Percentiles rank a stretch among this genome's conserved stretches.
Evolutionary conservation across 1,140 invertebrate species (phyloP).

Genomic region (Trachymyrmex cornetzi): DNA sequence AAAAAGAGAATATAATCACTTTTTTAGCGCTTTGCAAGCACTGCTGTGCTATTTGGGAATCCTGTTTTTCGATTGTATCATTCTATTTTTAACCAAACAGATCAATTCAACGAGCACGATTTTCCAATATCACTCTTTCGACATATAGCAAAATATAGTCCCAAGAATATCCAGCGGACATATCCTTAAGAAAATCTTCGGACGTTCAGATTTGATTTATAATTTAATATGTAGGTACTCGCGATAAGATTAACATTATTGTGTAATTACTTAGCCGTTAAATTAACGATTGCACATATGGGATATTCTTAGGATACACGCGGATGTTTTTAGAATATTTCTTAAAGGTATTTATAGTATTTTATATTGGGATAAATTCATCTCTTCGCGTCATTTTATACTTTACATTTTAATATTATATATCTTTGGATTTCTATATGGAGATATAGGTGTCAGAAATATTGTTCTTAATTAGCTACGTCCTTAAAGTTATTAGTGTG

Average conservation of each 20-base stretch:
- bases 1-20: no score
- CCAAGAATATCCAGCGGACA: background rate
- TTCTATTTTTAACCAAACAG: background rate
- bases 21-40: no score
- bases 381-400: constrained; percentile 1
- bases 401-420: constrained; percentile 15
- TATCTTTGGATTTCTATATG: constrained; percentile 11
- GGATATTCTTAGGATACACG: background rate
- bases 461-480: background rate
- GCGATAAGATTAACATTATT: constrained; percentile 15
- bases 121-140: constrained; percentile 32
- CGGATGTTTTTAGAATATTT: constrained; percentile 36
- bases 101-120: background rate
- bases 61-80: background rate
- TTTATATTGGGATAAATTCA: constrained; percentile 11
- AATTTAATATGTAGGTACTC: background rate
- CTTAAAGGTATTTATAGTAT: background rate
- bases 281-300: background rate
- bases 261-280: background rate
- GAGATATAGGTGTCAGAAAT: background rate
- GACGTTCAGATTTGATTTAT: background rate
- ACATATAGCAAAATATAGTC: constrained; percentile 46
- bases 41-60: background rate
- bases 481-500: background rate
- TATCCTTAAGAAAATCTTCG: constrained; percentile 28